Conservation (phyloP, 2,888 invertebrate species). For the Drosophila nr. perissopoda region DNA sequence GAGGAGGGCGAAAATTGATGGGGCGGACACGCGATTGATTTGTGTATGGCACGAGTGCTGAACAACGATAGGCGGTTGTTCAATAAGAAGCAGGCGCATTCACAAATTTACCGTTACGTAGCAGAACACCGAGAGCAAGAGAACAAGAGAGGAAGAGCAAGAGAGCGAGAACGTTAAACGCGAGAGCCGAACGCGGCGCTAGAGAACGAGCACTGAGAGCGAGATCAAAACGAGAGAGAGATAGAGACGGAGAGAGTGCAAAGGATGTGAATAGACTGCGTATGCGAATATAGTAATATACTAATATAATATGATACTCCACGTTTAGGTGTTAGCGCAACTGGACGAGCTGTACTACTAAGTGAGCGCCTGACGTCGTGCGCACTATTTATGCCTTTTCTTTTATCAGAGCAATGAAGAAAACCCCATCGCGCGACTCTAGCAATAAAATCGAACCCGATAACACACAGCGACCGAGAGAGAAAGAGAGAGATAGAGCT, state of each 20-base stretch:
- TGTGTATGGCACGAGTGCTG: slow-evolving; percentile 12
- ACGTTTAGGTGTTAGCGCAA: slow-evolving; percentile 45
- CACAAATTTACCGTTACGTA: slow-evolving; percentile 45
- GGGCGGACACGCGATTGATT: slow-evolving; percentile 30
- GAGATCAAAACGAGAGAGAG: not conserved
- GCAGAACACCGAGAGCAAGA: not conserved
- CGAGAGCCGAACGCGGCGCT: not conserved
- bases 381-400: slow-evolving; percentile 70
- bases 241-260: slow-evolving; percentile 1
- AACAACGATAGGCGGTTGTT: slow-evolving; percentile 29
- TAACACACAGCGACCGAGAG: slow-evolving; percentile 20
- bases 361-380: slow-evolving; percentile 41
- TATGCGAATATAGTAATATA: not conserved
- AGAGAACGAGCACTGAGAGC: not conserved
- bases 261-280: slow-evolving; percentile 32
- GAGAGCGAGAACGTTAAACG: not conserved
- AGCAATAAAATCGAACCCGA: slow-evolving; percentile 45
- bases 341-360: slow-evolving; percentile 56
- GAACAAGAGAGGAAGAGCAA: not conserved
- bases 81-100: not conserved
- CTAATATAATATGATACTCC: slow-evolving; percentile 1
- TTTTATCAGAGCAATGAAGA: slow-evolving; percentile 44
- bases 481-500: not conserved
- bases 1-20: not conserved
- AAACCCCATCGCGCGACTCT: slow-evolving; percentile 12